A percentile compares a stretch with the other conserved stretches of the same genome.
Conservation (phyloP, 2,888 invertebrate genomes). For the Tetrapedia diversipes region DNA sequence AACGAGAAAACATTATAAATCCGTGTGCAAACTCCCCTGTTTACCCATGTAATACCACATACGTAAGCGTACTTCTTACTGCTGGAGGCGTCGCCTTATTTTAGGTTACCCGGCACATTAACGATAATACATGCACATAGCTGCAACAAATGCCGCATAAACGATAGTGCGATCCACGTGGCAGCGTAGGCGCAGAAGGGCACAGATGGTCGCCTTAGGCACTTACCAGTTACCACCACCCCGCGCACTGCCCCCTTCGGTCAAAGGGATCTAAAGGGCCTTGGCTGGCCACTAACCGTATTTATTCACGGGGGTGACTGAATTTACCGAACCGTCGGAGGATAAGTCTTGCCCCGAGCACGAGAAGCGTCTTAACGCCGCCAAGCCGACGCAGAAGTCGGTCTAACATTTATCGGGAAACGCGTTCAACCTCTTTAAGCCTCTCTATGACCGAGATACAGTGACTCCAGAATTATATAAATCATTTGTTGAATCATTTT, state of each 20-base stretch:
- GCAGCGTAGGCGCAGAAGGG: constrained; percentile 77
- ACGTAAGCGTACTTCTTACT: constrained; percentile 28
- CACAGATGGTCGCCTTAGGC: constrained; percentile 83
- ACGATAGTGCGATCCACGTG: constrained; percentile 81
- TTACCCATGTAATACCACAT: constrained; percentile 3
- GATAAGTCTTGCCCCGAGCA: constrained; percentile 70
- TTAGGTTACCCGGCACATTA: constrained; percentile 62
- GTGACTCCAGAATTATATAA: too few relatives aligned
- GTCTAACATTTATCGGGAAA: constrained; percentile 21
- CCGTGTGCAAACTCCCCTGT: constrained; percentile 1
- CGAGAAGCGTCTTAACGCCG: constrained; percentile 54
- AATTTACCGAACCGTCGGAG: constrained; percentile 75
- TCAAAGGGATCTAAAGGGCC: constrained; percentile 80
- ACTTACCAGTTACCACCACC: constrained; percentile 81
- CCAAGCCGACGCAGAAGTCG: constrained; percentile 37
- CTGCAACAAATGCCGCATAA: constrained; percentile 80
- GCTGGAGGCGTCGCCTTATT: constrained; percentile 46
- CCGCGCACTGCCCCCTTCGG: constrained; percentile 72
- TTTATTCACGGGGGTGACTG: constrained; percentile 81
- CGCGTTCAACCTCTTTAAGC: constrained; percentile 16
- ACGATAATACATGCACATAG: constrained; percentile 77
- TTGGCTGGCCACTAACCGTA: constrained; percentile 80
- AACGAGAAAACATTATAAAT: too few relatives aligned
- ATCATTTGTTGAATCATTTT: too few relatives aligned
- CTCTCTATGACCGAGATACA: neutral